Base-by-base conservation (phyloP, 1,140 invertebrate species). In the Drosophila ercepeae region DNA sequence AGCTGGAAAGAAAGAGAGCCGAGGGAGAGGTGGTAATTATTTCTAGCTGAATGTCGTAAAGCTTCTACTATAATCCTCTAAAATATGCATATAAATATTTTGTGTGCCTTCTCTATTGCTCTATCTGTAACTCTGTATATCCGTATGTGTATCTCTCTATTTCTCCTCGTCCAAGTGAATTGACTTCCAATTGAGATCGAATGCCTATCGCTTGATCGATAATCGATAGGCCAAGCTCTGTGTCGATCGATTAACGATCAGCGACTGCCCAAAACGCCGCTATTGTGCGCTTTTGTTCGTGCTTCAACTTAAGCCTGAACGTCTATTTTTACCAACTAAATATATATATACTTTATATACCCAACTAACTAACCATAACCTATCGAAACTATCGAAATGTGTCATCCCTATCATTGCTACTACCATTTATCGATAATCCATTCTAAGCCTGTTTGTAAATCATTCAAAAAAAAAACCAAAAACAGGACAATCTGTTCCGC, bases 1-100 rank as follows among this genome's bases (percentile, higher is more conserved):
- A 98, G 94, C 94, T 97, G 93, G 96, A 98, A 94, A 97, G 96
- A 94, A 97, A 97, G 94, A 95, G 96, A 95, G 96, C 96, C 93
- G 96, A 97, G 94, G 95, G 95, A 94, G 97, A 96, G 97, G 97
- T 90, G 94, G 93, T 93, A 91, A 91, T 89, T 91, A 90, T 88
- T 88, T 88, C 70, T 88, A 88, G 64, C 82, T 86, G 81, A 88
- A 88, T 86, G 81, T 86, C 50, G 63, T 57, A 49, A 25, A 29
- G 25, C 23, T 29, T 23, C 13, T 18, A 13, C 11, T 11, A 42
- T 19, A 19, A 7, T n/a, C n/a, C n/a, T n/a, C n/a, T n/a, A n/a
- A n/a, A n/a, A n/a, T n/a, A 42, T 16, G 13, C 8, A 42, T 42
- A 42, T 42, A 42, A 14, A 42, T 19, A 36, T 73, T 67, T 52